Evolutionary conservation across 2,797 vertebrate species (phyloP).

Genomic region (Danio jaintianensis): DNA sequence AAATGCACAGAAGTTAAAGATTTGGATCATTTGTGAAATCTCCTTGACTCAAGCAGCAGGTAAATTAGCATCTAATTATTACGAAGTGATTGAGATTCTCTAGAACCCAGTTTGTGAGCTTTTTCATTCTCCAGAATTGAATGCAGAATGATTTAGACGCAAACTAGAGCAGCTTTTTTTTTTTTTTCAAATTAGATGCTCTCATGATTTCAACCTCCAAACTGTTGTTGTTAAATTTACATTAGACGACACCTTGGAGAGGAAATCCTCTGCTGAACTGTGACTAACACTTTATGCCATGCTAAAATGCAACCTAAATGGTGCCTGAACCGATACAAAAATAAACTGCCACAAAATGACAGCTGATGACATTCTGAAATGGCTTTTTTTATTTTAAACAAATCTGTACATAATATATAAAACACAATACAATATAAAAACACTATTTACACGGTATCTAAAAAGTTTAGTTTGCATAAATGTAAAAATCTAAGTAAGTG

Average conservation of each 20-base stretch:
- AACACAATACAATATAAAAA: too few relatives aligned
- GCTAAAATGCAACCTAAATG: background rate
- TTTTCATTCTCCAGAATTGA: background rate
- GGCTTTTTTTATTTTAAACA: too few relatives aligned
- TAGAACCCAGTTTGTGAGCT: background rate
- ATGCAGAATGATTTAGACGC: background rate
- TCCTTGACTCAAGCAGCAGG: background rate
- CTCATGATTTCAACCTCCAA: background rate
- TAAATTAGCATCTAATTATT: background rate
- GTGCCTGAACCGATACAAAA: too few relatives aligned
- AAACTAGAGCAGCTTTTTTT: background rate
- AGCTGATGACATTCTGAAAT: too few relatives aligned
- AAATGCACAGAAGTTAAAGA: background rate
- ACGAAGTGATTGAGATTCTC: background rate
- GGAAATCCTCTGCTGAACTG: conserved; percentile 11
- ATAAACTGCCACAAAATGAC: too few relatives aligned
- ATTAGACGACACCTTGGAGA: conserved; percentile 18
- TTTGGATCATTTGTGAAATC: background rate
- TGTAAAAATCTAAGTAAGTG: too few relatives aligned
- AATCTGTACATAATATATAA: too few relatives aligned
- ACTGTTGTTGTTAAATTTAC: background rate
- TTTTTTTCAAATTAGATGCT: background rate
- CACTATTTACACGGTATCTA: background rate
- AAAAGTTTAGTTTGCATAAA: background rate
- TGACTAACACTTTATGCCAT: background rate